Base-by-base conservation (phyloP, 37 sponge, comb jelly and placozoan genomes). In the Beroe ovata region DNA sequence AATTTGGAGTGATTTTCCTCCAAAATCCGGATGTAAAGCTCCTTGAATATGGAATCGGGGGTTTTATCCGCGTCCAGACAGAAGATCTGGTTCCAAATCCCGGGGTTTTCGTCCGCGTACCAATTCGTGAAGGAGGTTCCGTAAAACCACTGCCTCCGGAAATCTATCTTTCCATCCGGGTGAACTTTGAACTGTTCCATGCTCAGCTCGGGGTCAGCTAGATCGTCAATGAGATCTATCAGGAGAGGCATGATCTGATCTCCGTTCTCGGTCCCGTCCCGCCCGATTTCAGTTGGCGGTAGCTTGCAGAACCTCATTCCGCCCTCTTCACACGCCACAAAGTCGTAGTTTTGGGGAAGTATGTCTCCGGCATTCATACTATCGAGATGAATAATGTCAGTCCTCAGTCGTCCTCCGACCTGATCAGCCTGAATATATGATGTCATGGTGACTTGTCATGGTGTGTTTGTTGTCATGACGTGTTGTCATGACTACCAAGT, bases 291-390 rank as follows among this genome's bases (percentile, higher is more conserved):
- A 3, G 29, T 37, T 1, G 29, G 36, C 36, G 30, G 36, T 29
- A 33, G 35, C 1, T 34, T 29, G 36, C 84, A 77, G 4, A 77
- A 42, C 84, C 84, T 39, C 84, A 77, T 77, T n/a, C 54, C 84
- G 0, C 84, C 84, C 38, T 77, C 84, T 54, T 77, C 84, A 39
- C 84, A 77, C 8, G 28, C 42, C 26, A 77, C 84, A 77, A 77
- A 77, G 25, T 23, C 22, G 26, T 37, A 6, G 54, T n/a, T 77
- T 20, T 36, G 16, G 28, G 26, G 8, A 4, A 4, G 16, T 8
- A 18, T 19, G n/a, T 11, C 3, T 8, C 36, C 32, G 71, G 4
- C 19, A 40, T 25, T n/a, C 16, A 33, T 33, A 3, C 34, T 16
- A 29, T 34, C 16, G 32, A 34, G 18, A 8, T 66, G 25, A 36